A percentile compares a stretch with the other conserved stretches of the same genome.
Conservation (phyloP, 2,888 invertebrate genomes). For the Drosophila emarginata region DNA sequence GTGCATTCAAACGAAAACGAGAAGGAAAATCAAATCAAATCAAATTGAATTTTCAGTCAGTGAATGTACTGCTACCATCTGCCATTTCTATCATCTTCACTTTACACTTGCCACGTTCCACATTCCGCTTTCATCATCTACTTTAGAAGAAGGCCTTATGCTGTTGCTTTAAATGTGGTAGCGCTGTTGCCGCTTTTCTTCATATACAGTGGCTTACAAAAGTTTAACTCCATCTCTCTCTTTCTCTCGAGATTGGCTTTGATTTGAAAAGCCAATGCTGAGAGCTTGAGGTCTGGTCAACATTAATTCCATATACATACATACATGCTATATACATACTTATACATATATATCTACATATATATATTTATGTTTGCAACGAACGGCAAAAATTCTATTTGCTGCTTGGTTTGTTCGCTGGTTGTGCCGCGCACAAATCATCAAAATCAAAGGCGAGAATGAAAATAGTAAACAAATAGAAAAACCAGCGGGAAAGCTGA, state of each 20-base stretch:
- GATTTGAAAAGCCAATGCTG: background rate
- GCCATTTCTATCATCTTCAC: background rate
- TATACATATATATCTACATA: too few species aligned
- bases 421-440: conserved; percentile 58
- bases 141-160: conserved; percentile 5
- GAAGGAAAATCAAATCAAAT: conserved; percentile 80
- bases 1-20: conserved; percentile 78
- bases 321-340: too few species aligned
- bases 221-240: conserved; percentile 47
- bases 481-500: background rate
- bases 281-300: conserved; percentile 16
- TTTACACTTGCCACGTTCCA: background rate
- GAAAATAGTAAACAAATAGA: conserved; percentile 63
- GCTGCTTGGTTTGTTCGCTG: conserved; percentile 64
- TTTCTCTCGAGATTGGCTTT: too few species aligned
- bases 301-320: conserved; percentile 35
- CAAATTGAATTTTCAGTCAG: conserved; percentile 77
- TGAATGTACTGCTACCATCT: conserved; percentile 14
- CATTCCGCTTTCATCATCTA: conserved; percentile 5
- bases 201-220: conserved; percentile 12
- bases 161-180: conserved; percentile 2
- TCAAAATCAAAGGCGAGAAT: conserved; percentile 55
- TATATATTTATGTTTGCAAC: conserved; percentile 52
- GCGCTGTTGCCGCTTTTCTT: conserved; percentile 60
- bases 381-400: conserved; percentile 62